These are phyloP conservation scores for Aphaenogaster rudis DNA, from an alignment of 1,140 invertebrate genomes.

Conservation along the genomic window DNA sequence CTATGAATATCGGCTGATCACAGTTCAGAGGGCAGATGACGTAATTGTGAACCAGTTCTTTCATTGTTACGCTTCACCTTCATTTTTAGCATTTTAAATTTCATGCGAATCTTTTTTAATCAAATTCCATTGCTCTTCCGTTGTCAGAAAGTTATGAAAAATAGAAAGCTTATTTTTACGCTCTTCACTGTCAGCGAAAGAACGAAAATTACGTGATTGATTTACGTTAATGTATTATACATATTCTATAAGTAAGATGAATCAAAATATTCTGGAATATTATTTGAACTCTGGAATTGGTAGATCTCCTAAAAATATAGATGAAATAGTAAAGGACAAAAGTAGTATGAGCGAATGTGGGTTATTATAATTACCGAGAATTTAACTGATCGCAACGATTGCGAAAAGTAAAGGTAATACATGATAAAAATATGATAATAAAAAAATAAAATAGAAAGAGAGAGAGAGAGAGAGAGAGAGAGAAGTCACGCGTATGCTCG, in stretches of 20 bases:
- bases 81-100: neutral
- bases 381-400: neutral
- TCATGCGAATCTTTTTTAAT: neutral
- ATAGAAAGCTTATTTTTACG: neutral
- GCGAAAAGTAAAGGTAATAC: neutral
- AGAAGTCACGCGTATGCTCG: constrained; percentile 24
- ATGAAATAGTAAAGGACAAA: neutral
- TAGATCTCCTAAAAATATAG: neutral
- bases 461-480: neutral
- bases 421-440: constrained; percentile 8
- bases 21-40: neutral
- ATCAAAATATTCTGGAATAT: neutral
- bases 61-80: neutral
- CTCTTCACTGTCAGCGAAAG: neutral
- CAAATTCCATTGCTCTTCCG: neutral
- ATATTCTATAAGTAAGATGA: neutral
- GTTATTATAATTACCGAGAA: neutral
- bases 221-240: neutral
- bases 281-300: neutral
- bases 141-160: neutral
- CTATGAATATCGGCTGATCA: constrained; percentile 1
- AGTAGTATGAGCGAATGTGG: neutral
- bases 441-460: neutral
- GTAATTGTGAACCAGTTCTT: neutral
- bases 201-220: neutral